These are phyloP conservation scores for Maniola jurtina DNA, from an alignment of 1,140 invertebrate species.

Conservation along the genomic window DNA sequence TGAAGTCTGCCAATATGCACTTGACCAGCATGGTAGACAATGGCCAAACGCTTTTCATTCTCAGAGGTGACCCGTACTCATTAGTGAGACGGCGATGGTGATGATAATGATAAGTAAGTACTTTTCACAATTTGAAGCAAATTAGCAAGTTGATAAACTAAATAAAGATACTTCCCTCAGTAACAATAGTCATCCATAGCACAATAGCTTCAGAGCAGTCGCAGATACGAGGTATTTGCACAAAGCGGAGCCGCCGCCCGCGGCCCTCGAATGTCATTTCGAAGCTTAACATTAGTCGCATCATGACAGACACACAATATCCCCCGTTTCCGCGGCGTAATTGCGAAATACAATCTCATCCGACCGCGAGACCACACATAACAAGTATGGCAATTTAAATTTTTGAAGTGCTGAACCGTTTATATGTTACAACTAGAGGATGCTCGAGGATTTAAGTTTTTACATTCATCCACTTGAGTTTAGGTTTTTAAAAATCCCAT, in stretches of 20 bases:
- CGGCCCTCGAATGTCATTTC: slow-evolving; percentile 60
- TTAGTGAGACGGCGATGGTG: no score
- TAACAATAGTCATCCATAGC: slow-evolving; percentile 25
- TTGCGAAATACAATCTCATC: slow-evolving; percentile 35
- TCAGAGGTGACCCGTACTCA: no score
- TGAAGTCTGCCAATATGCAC: no score
- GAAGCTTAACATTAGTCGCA: slow-evolving; percentile 58
- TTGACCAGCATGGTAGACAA: no score
- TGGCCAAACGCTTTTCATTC: no score
- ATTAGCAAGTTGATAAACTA: neutral
- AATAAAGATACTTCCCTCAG: neutral
- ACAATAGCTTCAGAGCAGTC: slow-evolving; percentile 35
- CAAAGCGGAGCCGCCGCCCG: slow-evolving; percentile 60
- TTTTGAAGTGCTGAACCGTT: neutral
- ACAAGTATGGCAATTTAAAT: slow-evolving; percentile 1
- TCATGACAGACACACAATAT: slow-evolving; percentile 44
- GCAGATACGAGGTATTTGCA: slow-evolving; percentile 54
- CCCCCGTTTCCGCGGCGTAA: slow-evolving; percentile 33
- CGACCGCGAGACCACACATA: slow-evolving; percentile 17
- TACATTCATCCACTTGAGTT: neutral
- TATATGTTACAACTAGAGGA: neutral
- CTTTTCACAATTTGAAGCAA: no score
- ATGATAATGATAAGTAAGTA: no score
- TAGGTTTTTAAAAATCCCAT: no score
- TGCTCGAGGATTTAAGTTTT: neutral